Evolutionary conservation across 2,797 vertebrate genomes (phyloP).

Genomic region (Neostethus bicornis): DNA sequence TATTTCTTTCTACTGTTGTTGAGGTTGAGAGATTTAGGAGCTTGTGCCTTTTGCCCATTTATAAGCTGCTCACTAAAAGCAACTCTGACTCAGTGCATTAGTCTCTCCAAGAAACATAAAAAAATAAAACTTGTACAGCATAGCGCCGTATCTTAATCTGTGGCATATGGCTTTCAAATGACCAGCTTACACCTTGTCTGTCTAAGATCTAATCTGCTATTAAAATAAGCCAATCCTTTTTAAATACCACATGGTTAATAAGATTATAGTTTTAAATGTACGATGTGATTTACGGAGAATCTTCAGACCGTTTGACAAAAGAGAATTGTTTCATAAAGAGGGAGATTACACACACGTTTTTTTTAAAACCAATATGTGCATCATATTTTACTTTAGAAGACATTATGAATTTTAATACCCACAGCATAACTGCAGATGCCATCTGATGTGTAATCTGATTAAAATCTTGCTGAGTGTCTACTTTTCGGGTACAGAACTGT

Average conservation of each 20-base stretch:
- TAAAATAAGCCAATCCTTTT: conserved; percentile 78
- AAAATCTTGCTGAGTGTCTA: conserved; percentile 49
- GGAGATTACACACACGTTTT: conserved; percentile 19
- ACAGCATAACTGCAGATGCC: conserved; percentile 35
- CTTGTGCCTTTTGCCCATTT: conserved; percentile 62
- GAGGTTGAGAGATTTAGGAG: conserved; percentile 65
- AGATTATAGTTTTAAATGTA: conserved; percentile 72
- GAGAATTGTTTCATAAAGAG: conserved; percentile 40
- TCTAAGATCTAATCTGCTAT: conserved; percentile 79
- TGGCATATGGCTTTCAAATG: conserved; percentile 81
- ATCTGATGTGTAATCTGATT: conserved; percentile 68
- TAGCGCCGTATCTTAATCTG: conserved; percentile 71
- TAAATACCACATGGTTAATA: conserved; percentile 77
- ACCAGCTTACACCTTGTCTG: conserved; percentile 77
- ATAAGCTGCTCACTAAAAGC: conserved; percentile 60
- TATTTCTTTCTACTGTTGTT: conserved; percentile 64
- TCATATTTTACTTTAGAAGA: conserved; percentile 7
- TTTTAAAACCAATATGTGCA: conserved; percentile 26
- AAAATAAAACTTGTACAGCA: conserved; percentile 42
- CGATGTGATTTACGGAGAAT: conserved; percentile 26
- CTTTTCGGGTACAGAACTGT: conserved; percentile 37
- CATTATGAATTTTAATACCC: conserved; percentile 7
- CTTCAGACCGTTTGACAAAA: conserved; percentile 30
- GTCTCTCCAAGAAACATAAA: conserved; percentile 58
- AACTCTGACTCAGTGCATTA: conserved; percentile 58